These are phyloP conservation scores for Orgyia antiqua DNA, from an alignment of 2,888 invertebrate genomes.

Conservation along the genomic window DNA sequence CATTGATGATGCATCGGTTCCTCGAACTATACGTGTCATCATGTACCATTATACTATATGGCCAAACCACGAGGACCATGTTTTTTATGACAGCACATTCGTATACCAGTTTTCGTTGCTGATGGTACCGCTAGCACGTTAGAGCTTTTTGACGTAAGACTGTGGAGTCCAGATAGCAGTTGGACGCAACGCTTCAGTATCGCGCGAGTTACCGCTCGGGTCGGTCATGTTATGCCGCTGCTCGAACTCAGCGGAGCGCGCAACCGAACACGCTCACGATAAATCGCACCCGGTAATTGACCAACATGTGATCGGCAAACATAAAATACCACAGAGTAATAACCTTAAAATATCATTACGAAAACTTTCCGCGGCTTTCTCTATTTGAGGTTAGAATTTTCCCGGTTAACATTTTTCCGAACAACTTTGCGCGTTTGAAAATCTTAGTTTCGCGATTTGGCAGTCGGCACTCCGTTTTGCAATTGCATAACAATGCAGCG, in stretches of 20 bases:
- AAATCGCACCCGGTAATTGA: conserved; percentile 49
- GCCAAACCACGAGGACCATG: conserved; percentile 22
- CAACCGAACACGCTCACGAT: conserved; percentile 53
- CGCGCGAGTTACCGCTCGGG: conserved; percentile 54
- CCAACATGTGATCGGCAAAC: conserved; percentile 47
- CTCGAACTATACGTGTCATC: conserved; percentile 19
- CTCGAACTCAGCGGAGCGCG: conserved; percentile 34
- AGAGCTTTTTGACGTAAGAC: conserved; percentile 44
- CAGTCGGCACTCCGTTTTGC: conserved; percentile 43
- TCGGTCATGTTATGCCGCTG: conserved; percentile 50
- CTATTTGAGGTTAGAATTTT: conserved; percentile 52
- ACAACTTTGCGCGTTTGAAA: conserved; percentile 39
- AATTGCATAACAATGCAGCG: conserved; percentile 73
- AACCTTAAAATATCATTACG: conserved; percentile 24
- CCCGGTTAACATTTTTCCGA: conserved; percentile 47
- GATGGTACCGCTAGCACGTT: conserved; percentile 33
- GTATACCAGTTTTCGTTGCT: conserved; percentile 37
- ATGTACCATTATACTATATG: conserved; percentile 23
- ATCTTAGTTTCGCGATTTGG: conserved; percentile 49
- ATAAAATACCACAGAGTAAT: conserved; percentile 50
- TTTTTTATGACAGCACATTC: conserved; percentile 24
- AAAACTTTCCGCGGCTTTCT: conserved; percentile 34
- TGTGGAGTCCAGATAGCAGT: conserved; percentile 44
- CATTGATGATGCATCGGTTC: conserved; percentile 30
- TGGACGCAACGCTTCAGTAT: conserved; percentile 45